Evolutionary conservation across 2,797 vertebrate genomes (phyloP).

Genomic region (Alosa sapidissima): DNA sequence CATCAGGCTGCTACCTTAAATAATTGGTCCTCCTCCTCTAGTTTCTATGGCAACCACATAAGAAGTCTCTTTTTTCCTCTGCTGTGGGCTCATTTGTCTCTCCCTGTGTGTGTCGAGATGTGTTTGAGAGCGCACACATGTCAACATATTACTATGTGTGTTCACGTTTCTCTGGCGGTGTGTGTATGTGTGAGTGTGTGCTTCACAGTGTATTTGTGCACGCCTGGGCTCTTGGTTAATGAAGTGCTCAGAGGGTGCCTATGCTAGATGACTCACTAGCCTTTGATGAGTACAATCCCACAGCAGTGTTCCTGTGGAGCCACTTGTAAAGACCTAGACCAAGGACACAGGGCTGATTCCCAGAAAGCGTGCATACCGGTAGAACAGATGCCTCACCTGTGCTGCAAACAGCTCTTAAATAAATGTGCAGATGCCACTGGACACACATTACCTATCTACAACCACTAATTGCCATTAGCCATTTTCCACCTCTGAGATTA

Average conservation of each 20-base stretch:
- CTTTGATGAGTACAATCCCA: constrained; percentile 6
- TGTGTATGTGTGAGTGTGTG: constrained; percentile 41
- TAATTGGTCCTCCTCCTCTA: constrained; percentile 60
- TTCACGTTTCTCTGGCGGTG: background rate
- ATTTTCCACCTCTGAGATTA: background rate
- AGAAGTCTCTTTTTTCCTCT: constrained; percentile 67
- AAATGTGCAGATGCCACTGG: background rate
- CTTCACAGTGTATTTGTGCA: constrained; percentile 42
- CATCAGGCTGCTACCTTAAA: constrained; percentile 68
- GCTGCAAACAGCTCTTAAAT: background rate
- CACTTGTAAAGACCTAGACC: background rate
- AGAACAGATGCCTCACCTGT: background rate
- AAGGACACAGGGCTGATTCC: background rate
- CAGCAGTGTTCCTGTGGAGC: constrained; percentile 17
- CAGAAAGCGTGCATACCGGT: background rate
- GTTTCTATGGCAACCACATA: constrained; percentile 82
- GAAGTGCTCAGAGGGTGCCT: constrained; percentile 31
- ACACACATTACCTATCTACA: background rate
- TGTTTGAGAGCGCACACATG: background rate
- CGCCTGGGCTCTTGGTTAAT: constrained; percentile 16
- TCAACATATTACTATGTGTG: constrained; percentile 15
- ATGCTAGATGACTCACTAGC: constrained; percentile 8
- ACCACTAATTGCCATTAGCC: background rate
- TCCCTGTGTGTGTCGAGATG: constrained; percentile 59
- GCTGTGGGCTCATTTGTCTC: constrained; percentile 69